These are phyloP conservation scores for Neotoma lepida DNA, from an alignment of 2,113 vertebrate species.

Conservation along the genomic window DNA sequence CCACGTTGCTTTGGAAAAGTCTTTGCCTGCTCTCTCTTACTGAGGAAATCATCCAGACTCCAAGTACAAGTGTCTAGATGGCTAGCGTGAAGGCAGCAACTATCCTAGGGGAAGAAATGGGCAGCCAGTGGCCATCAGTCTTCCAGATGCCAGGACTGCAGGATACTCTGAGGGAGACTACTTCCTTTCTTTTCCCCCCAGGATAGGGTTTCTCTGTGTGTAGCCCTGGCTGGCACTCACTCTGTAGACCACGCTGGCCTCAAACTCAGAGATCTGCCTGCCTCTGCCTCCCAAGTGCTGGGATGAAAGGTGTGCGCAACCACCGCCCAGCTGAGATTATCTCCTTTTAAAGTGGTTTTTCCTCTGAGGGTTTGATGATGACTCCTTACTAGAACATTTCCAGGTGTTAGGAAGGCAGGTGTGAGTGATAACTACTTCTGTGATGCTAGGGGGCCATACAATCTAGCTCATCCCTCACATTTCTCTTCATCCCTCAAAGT, in stretches of 20 bases:
- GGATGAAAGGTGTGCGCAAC: no score
- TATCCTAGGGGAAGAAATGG: slow-evolving; percentile 14
- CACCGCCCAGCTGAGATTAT: not conserved
- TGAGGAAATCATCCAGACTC: not conserved
- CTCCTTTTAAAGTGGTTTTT: not conserved
- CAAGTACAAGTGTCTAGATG: not conserved
- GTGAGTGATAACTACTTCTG: not conserved
- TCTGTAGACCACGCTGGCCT: no score
- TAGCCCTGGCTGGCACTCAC: no score
- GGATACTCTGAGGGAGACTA: not conserved
- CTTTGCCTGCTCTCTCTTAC: not conserved
- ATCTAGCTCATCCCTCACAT: not conserved
- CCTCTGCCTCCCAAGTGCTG: no score
- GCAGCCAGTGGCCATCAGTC: not conserved
- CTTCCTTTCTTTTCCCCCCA: not conserved
- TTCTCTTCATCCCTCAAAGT: not conserved
- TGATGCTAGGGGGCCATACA: not conserved
- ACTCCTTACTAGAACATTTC: not conserved
- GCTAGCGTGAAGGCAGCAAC: not conserved
- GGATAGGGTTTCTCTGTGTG: no score
- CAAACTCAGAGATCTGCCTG: no score
- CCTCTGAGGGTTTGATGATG: not conserved
- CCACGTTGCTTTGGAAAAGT: not conserved
- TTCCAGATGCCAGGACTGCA: not conserved
- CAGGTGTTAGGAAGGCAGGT: not conserved